A percentile compares a stretch with the other conserved stretches of the same genome.
phyloP scores from a whole-genome alignment of 2,888 invertebrate genomes.

The Iphiclides podalirius region DNA sequence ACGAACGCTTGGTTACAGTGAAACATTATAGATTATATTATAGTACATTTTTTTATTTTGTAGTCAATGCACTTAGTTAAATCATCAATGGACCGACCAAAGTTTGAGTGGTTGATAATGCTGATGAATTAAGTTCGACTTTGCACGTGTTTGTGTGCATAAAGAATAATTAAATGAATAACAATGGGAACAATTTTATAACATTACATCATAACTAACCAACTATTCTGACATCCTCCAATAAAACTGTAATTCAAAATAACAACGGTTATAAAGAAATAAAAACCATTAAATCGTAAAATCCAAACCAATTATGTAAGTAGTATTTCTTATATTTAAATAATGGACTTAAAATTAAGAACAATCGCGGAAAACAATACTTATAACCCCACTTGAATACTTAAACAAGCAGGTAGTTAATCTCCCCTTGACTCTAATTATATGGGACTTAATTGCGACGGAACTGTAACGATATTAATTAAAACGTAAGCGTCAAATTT shows the following conservation, averaged over 20 bases:
- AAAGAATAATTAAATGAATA: too few relatives aligned
- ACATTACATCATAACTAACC: too few relatives aligned
- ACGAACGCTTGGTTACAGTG: conserved; percentile 22
- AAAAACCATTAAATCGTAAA: neutral
- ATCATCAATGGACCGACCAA: too few relatives aligned
- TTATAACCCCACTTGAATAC: neutral
- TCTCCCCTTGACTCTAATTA: conserved; percentile 8
- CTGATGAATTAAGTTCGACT: too few relatives aligned
- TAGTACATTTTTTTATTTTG: too few relatives aligned
- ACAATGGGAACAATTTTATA: too few relatives aligned
- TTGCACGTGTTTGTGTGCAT: too few relatives aligned
- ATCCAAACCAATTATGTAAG: neutral
- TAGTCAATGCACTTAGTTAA: too few relatives aligned
- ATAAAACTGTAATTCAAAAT: neutral
- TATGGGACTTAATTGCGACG: neutral
- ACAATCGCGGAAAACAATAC: neutral
- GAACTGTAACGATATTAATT: conserved; percentile 14
- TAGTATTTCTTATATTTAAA: neutral
- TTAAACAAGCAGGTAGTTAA: neutral
- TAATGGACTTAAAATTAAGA: neutral
- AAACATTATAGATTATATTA: conserved; percentile 13
- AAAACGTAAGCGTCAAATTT: conserved; percentile 5
- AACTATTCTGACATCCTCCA: too few relatives aligned
- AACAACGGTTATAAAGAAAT: neutral
- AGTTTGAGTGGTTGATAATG: too few relatives aligned